Percentiles rank a stretch among this genome's conserved stretches.
phyloP scores from a whole-genome alignment of 1,140 invertebrate species.

The Drosophila pseudoobscura region DNA sequence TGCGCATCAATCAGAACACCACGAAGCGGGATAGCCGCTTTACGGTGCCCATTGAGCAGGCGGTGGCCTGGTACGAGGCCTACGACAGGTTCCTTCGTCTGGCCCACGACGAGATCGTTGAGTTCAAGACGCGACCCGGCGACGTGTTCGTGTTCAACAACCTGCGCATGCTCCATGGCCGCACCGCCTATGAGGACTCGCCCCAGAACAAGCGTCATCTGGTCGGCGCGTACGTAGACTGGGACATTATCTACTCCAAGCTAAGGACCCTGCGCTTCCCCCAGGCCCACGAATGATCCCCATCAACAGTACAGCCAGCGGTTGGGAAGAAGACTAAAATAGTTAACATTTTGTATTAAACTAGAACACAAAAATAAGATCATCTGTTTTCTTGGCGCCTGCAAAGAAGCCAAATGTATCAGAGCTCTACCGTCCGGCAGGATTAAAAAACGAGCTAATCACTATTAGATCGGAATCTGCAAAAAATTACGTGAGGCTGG shows the following conservation, averaged over 20 bases:
- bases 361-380: too few species aligned
- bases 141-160: conserved; percentile 89
- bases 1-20: conserved; percentile 87
- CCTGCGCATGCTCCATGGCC: conserved; percentile 87
- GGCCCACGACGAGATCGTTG: conserved; percentile 84
- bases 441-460: too few species aligned
- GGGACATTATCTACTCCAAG: conserved; percentile 88
- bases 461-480: too few species aligned
- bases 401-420: too few species aligned
- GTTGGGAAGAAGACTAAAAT: too few species aligned
- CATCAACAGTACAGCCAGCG: too few species aligned
- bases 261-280: conserved; percentile 80
- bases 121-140: conserved; percentile 86
- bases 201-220: conserved; percentile 85
- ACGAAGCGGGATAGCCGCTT: conserved; percentile 87
- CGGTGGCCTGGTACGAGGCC: conserved; percentile 87
- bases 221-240: conserved; percentile 88
- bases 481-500: too few species aligned
- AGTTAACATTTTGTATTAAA: too few species aligned
- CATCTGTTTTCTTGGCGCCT: too few species aligned
- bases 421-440: too few species aligned
- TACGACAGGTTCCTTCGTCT: conserved; percentile 85
- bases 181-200: conserved; percentile 86
- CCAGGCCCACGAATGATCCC: too few species aligned
- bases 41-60: conserved; percentile 85